Conservation (phyloP, 2,888 invertebrate species). For the Catocala fraxini region DNA sequence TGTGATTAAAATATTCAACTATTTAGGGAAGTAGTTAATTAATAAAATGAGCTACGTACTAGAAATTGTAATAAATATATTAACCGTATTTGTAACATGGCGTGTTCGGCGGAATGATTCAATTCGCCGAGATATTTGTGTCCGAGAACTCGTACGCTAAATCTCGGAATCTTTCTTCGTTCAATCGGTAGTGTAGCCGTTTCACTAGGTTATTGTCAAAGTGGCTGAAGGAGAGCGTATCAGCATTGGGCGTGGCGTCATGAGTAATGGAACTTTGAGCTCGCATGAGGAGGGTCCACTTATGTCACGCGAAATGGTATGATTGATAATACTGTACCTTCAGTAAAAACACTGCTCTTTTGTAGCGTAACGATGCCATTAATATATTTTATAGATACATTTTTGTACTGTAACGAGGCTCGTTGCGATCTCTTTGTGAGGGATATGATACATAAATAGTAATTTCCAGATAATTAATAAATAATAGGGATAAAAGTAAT, state of each 20-base stretch:
- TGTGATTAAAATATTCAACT: too few relatives aligned
- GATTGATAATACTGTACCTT: constrained; percentile 81
- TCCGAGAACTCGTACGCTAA: constrained; percentile 27
- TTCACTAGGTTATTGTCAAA: constrained; percentile 60
- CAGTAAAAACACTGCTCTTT: constrained; percentile 79
- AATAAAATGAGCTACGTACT: too few relatives aligned
- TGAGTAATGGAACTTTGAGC: constrained; percentile 85
- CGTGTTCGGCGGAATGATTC: constrained; percentile 38
- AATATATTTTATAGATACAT: constrained; percentile 51
- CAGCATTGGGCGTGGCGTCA: constrained; percentile 79
- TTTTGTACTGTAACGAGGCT: constrained; percentile 31
- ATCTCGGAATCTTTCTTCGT: constrained; percentile 41
- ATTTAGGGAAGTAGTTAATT: too few relatives aligned
- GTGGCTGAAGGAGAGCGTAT: constrained; percentile 71
- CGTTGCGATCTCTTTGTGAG: constrained; percentile 19
- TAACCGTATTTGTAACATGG: constrained; percentile 25
- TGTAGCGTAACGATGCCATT: constrained; percentile 62
- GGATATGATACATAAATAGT: constrained; percentile 21
- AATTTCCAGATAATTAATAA: constrained; percentile 17
- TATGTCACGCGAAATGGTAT: constrained; percentile 83
- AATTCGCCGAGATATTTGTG: constrained; percentile 36
- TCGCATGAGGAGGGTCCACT: constrained; percentile 86
- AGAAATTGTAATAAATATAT: background rate
- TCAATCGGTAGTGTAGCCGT: constrained; percentile 35
- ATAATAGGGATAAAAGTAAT: constrained; percentile 13